Conservation (phyloP, 1,140 invertebrate genomes). For the Cotesia glomerata region DNA sequence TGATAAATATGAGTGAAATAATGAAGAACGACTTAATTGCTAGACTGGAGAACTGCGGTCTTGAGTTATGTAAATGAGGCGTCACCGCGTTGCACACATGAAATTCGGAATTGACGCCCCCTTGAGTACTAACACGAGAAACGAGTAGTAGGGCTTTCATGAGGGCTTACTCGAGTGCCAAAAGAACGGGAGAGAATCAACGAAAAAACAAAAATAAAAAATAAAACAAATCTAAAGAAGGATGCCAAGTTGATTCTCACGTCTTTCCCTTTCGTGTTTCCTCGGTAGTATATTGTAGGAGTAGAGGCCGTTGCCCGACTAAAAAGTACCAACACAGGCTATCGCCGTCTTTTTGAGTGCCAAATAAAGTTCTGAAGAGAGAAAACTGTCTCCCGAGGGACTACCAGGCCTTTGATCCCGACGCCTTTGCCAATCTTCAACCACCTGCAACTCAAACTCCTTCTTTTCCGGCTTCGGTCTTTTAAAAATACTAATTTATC, state of each 20-base stretch:
- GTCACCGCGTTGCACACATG: constrained; percentile 20
- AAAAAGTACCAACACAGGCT: constrained; percentile 7
- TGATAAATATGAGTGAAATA: constrained; percentile 2
- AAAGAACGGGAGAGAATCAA: background rate
- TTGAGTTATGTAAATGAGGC: constrained; percentile 36
- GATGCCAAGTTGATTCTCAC: background rate
- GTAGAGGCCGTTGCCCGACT: constrained; percentile 11
- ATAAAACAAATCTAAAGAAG: background rate
- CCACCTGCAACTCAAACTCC: background rate
- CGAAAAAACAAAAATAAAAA: background rate
- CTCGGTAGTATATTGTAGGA: background rate
- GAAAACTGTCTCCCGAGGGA: background rate
- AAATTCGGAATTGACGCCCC: constrained; percentile 17
- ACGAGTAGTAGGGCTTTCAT: constrained; percentile 3
- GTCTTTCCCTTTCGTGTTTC: background rate
- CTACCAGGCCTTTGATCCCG: background rate
- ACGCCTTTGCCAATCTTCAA: background rate
- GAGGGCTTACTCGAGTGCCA: constrained; percentile 3
- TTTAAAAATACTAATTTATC: too few species aligned
- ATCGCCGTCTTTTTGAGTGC: constrained; percentile 1
- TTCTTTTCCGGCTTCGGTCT: too few species aligned
- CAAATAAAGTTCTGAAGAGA: background rate
- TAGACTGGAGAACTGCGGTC: background rate
- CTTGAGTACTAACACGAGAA: constrained; percentile 12
- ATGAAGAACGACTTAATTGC: constrained; percentile 38